These are phyloP conservation scores for Cyclura pinguis DNA, from an alignment of 2,797 vertebrate genomes.

Conservation along the genomic window DNA sequence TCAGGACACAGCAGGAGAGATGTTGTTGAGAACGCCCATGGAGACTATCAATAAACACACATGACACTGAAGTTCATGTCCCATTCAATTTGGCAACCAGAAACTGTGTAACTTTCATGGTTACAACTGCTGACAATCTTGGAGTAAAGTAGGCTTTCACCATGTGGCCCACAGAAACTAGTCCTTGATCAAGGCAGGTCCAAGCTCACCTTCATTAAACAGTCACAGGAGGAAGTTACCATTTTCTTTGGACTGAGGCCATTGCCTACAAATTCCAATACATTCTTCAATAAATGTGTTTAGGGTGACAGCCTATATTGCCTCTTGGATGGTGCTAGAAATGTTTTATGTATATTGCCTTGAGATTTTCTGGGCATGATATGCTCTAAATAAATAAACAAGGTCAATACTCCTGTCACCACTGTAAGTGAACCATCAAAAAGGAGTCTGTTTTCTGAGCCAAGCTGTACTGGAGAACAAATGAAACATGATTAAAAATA, in stretches of 20 bases:
- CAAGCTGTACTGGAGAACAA: conserved; percentile 33
- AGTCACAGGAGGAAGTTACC: background rate
- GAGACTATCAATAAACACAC: too few relatives aligned
- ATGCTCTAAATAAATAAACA: conserved; percentile 61
- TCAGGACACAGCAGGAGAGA: too few relatives aligned
- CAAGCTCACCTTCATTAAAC: background rate
- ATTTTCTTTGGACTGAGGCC: conserved; percentile 7
- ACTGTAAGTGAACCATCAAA: conserved; percentile 43
- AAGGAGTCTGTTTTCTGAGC: conserved; percentile 32
- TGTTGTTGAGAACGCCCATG: too few relatives aligned
- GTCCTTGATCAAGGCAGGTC: background rate
- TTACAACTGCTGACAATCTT: background rate
- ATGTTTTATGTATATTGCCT: conserved; percentile 53
- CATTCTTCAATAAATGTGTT: conserved; percentile 34
- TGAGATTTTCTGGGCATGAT: conserved; percentile 43
- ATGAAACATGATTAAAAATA: conserved; percentile 59
- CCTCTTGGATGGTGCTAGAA: conserved; percentile 32
- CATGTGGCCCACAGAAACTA: too few relatives aligned
- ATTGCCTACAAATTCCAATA: conserved; percentile 35
- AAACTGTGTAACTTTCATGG: background rate
- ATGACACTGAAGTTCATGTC: background rate
- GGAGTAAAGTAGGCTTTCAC: background rate
- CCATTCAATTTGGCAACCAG: background rate
- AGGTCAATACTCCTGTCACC: conserved; percentile 44
- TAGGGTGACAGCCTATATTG: conserved; percentile 3